Evolutionary conservation across 2,888 invertebrate species (phyloP), one percentile per base, ranked within the genome.

Genomic region (Trissolcus brochymenae): DNA sequence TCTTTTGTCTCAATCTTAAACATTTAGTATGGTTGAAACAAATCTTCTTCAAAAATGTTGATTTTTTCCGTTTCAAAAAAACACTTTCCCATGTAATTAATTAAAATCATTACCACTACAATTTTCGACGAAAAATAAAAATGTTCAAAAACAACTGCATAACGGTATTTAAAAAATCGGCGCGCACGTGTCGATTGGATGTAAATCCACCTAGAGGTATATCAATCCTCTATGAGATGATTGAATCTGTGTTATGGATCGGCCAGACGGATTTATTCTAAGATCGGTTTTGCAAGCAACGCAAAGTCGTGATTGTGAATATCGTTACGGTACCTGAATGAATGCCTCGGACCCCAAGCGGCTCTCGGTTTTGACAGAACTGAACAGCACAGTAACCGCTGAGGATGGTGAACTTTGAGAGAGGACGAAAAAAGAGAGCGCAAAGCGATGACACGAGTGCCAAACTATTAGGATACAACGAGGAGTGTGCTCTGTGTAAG

Each of bases 251-350:
- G 4, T 25, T 6, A 4, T 25, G 25, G 4, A n/a, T 25, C 29
- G 29, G 25, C 6, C 19, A 4, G 4, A 6, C 14, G 11, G 4
- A 4, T 2, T 16, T 21, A 51, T 16, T 21, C 49, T 13, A 1
- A 14, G 49, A 43, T 53, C 41, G 14, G 16, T 53, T 11, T 43
- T 53, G 14, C n/a, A 14, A 41, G 6, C 19, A 13, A 16, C 50
- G 56, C 56, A 2, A 21, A 41, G 0, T 46, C 49, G 49, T 55
- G 49, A 57, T 55, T 64, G 56, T 40, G 50, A 35, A n/a, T 17
- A 21, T 35, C 14, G 13, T 68, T 71, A 64, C 71, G 62, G 57
- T 71, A 71, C 71, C 71, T 71, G 56, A 25, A 64, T 62, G n/a
- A 64, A 57, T 46, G 57, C 62, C 53, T 64, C 57, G 62, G 49